phyloP scores from a whole-genome alignment of 30 jellyfish, hydroid and myxozoan genomes.

The Aurelia sp. region DNA sequence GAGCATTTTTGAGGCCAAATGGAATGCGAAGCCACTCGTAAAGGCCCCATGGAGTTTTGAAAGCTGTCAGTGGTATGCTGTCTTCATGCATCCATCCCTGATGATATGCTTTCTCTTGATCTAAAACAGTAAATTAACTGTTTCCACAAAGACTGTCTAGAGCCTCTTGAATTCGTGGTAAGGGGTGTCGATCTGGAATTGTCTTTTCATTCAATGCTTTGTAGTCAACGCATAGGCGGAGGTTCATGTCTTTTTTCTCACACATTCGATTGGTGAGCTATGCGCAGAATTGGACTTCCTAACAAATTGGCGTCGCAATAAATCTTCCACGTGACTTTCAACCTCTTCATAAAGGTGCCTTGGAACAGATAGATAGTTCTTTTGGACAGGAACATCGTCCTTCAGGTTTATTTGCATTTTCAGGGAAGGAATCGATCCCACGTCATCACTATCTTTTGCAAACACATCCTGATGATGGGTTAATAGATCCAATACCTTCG shows the following conservation, averaged over 20 bases:
- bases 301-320: not conserved
- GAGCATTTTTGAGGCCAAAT: slow-evolving; percentile 62
- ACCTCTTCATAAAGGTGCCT: not conserved
- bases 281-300: slow-evolving; percentile 6
- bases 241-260: not conserved
- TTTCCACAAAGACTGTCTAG: slow-evolving; percentile 39
- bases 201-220: slow-evolving; percentile 6
- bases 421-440: slow-evolving; percentile 27
- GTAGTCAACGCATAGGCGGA: slow-evolving; percentile 8
- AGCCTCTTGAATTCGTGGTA: slow-evolving; percentile 35
- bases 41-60: slow-evolving; percentile 76
- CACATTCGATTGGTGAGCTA: not conserved
- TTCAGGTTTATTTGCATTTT: no score
- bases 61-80: slow-evolving; percentile 36
- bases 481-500: not conserved
- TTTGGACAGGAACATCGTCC: not conserved
- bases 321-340: no score
- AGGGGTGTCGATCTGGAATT: slow-evolving; percentile 36
- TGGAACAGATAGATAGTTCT: not conserved
- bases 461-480: not conserved
- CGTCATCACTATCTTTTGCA: slow-evolving; percentile 14
- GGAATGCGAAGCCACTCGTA: slow-evolving; percentile 70
- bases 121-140: slow-evolving; percentile 32
- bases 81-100: slow-evolving; percentile 55
- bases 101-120: slow-evolving; percentile 46